Evolutionary conservation across 2,888 invertebrate species (phyloP).

Genomic region (Cantharis nigra): DNA sequence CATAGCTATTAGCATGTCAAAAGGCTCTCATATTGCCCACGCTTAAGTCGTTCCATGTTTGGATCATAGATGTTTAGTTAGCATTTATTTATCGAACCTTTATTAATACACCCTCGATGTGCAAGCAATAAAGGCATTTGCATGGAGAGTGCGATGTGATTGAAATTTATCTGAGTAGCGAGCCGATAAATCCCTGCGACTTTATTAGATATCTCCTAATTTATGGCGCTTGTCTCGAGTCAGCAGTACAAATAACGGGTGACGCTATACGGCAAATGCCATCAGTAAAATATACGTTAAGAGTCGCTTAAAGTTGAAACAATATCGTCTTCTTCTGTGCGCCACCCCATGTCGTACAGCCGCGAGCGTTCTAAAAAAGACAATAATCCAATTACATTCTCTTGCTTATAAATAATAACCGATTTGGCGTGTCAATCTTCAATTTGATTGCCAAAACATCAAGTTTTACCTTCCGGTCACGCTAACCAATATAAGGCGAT

Average conservation of each 20-base stretch:
- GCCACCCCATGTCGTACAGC: slow-evolving; percentile 8
- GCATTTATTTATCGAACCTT: slow-evolving; percentile 30
- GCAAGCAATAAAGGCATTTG: slow-evolving; percentile 47
- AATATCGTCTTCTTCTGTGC: slow-evolving; percentile 3
- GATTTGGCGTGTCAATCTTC: slow-evolving; percentile 37
- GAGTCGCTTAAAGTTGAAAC: slow-evolving; percentile 22
- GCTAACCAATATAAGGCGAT: slow-evolving; percentile 31
- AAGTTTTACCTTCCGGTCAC: slow-evolving; percentile 41
- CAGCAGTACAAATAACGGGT: slow-evolving; percentile 50
- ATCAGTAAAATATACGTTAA: slow-evolving; percentile 33
- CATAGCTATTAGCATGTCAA: slow-evolving; percentile 44
- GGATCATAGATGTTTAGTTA: slow-evolving; percentile 17
- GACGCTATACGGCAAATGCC: slow-evolving; percentile 43
- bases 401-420: slow-evolving; percentile 23
- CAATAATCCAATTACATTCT: background rate
- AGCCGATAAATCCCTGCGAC: slow-evolving; percentile 57
- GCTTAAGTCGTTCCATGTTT: slow-evolving; percentile 23
- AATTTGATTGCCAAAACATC: slow-evolving; percentile 39
- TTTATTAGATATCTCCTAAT: slow-evolving; percentile 59
- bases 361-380: background rate
- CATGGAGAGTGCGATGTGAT: slow-evolving; percentile 51
- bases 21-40: slow-evolving; percentile 40
- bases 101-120: slow-evolving; percentile 39
- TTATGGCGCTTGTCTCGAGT: slow-evolving; percentile 54
- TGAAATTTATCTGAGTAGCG: slow-evolving; percentile 54